Evolutionary conservation across 2,888 invertebrate genomes (phyloP).

Genomic region (Ceriagrion tenellum): DNA sequence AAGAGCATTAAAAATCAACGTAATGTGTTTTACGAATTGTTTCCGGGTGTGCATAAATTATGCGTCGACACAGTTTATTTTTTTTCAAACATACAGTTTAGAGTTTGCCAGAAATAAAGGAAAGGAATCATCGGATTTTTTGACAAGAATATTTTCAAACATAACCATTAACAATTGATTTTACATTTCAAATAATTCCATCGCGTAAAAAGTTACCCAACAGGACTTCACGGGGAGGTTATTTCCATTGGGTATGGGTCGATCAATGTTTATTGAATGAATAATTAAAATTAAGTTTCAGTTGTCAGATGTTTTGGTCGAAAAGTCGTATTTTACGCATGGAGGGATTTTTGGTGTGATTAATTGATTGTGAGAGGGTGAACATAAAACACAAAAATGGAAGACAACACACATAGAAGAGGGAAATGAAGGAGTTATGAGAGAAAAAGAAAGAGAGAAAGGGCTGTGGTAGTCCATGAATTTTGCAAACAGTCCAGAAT

Average conservation of each 20-base stretch:
- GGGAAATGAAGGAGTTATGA: background rate
- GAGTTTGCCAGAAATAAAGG: background rate
- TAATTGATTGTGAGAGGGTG: background rate
- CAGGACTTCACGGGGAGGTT: background rate
- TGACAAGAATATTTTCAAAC: background rate
- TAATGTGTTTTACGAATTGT: background rate
- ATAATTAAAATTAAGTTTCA: background rate
- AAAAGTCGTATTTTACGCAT: background rate
- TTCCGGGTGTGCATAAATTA: background rate
- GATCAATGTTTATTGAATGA: background rate
- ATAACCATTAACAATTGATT: background rate
- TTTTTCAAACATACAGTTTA: background rate
- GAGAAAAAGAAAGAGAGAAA: background rate
- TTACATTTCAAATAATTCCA: background rate
- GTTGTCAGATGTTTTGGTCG: background rate
- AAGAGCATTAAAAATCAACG: background rate
- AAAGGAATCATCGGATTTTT: background rate
- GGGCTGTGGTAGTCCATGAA: slow-evolving; percentile 48
- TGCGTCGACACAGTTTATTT: background rate
- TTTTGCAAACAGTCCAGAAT: background rate
- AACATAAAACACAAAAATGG: slow-evolving; percentile 15
- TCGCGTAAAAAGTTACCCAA: background rate
- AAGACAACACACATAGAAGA: background rate
- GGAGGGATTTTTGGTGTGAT: background rate
- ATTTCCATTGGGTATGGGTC: background rate